Percentiles rank a stretch among this genome's conserved stretches.
Evolutionary conservation across 2,888 invertebrate species (phyloP).

Genomic region (Drosophila anomelani): DNA sequence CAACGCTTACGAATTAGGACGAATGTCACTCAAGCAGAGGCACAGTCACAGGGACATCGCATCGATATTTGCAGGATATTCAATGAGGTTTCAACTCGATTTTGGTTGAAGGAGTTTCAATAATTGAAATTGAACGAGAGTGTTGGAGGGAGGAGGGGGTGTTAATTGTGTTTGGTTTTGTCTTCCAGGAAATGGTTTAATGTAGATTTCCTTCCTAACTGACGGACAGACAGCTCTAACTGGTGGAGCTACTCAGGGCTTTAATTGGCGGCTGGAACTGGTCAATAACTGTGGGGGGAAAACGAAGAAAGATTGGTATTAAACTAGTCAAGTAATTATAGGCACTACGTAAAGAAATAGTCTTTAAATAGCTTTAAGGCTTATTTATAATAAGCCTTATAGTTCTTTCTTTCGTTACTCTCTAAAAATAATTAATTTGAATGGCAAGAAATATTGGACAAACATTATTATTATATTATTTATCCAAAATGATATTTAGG

Average conservation of each 20-base stretch:
- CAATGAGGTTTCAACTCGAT: conserved; percentile 21
- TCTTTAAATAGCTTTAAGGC: background rate
- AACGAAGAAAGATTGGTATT: background rate
- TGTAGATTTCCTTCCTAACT: conserved; percentile 12
- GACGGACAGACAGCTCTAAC: background rate
- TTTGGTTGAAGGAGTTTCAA: conserved; percentile 21
- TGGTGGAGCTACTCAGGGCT: background rate
- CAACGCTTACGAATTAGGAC: conserved; percentile 77
- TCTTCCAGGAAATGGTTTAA: conserved; percentile 4
- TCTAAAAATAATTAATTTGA: too few species aligned
- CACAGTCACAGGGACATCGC: conserved; percentile 22
- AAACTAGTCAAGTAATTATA: background rate
- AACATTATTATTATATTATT: too few species aligned
- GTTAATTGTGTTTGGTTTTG: background rate
- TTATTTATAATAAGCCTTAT: too few species aligned
- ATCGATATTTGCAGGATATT: conserved; percentile 25
- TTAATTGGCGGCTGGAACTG: conserved; percentile 3
- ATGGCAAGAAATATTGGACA: too few species aligned
- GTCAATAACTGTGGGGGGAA: background rate
- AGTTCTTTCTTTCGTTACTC: too few species aligned
- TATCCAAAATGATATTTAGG: too few species aligned
- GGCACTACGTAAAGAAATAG: background rate
- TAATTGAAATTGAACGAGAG: conserved; percentile 25
- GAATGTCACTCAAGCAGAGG: conserved; percentile 63
- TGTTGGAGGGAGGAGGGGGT: background rate